Percentiles rank a stretch among this genome's conserved stretches.
Evolutionary conservation across 2,113 vertebrate species (phyloP).

Genomic region (Ciconia boyciana): DNA sequence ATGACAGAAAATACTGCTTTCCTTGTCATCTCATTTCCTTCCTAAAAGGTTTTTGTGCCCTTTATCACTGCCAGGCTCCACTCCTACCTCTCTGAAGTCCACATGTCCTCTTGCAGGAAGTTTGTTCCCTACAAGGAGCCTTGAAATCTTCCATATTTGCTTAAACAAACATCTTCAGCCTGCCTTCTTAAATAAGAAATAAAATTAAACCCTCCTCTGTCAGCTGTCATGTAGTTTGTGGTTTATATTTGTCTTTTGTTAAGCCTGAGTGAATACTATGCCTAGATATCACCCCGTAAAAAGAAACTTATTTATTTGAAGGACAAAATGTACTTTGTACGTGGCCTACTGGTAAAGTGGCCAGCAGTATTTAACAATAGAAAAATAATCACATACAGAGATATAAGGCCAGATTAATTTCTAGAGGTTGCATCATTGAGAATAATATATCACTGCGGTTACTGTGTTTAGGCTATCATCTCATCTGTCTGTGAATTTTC

Average conservation of each 20-base stretch:
- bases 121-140: neutral
- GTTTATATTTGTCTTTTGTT: neutral
- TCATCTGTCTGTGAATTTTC: neutral
- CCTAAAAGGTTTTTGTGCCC: neutral
- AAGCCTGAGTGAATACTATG: neutral
- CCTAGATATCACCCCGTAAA: neutral
- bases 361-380: neutral
- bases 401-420: neutral
- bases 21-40: neutral
- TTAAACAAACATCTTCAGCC: neutral
- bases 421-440: neutral
- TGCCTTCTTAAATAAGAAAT: neutral
- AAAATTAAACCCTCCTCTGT: neutral
- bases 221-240: neutral
- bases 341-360: neutral
- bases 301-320: neutral
- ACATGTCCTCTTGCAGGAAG: neutral
- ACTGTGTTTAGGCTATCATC: neutral
- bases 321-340: neutral
- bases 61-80: neutral
- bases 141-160: neutral
- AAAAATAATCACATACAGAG: neutral
- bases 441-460: neutral
- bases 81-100: neutral
- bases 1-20: neutral